These are phyloP conservation scores for Gymnogyps californianus DNA, from an alignment of 2,113 vertebrate genomes.

Conservation along the genomic window DNA sequence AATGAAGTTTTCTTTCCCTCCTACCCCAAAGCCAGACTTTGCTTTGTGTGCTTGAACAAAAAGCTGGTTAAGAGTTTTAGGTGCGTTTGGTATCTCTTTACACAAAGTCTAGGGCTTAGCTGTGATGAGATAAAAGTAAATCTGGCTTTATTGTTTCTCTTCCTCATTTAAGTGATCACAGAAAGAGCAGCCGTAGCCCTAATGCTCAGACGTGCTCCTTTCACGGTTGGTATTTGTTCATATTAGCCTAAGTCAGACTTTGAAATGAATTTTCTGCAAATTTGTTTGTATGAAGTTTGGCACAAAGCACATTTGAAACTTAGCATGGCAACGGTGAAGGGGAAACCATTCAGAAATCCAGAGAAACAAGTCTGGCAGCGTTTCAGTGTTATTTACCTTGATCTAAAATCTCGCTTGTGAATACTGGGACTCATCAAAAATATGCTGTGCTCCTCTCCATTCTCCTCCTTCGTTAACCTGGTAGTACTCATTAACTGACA, in stretches of 20 bases:
- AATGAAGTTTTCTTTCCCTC: background rate
- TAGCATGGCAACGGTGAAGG: background rate
- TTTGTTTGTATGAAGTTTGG: constrained; percentile 20
- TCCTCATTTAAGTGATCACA: background rate
- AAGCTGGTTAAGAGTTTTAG: background rate
- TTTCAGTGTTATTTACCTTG: constrained; percentile 1
- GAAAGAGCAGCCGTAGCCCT: background rate
- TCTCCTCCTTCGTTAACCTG: background rate
- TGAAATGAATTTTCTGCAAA: constrained; percentile 32
- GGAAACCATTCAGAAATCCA: constrained; percentile 1
- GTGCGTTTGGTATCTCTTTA: background rate
- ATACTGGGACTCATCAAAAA: background rate
- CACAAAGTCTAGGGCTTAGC: background rate
- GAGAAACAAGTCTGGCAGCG: background rate
- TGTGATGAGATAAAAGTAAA: background rate
- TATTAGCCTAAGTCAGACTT: background rate
- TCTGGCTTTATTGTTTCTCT: constrained; percentile 1
- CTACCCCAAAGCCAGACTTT: background rate
- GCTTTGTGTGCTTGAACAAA: background rate
- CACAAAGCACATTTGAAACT: background rate
- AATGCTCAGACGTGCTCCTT: background rate
- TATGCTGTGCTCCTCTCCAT: background rate
- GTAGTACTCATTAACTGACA: background rate
- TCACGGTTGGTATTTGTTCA: background rate
- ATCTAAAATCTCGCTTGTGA: background rate